phyloP scores from a whole-genome alignment of 2,113 vertebrate species.

The Anhinga rufa region DNA sequence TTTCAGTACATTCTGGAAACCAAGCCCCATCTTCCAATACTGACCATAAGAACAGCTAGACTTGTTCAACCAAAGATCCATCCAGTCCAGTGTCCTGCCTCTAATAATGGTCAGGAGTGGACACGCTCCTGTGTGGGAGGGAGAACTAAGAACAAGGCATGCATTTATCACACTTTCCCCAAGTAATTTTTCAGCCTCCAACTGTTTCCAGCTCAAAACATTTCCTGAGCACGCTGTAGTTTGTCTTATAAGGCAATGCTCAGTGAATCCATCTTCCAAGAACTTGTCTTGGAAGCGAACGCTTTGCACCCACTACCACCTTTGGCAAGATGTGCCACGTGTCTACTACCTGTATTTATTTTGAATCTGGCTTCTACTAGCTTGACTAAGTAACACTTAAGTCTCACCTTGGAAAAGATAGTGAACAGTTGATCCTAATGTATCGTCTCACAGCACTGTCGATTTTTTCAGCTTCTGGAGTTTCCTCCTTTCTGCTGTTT shows the following conservation, averaged over 20 bases:
- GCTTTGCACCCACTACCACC: neutral
- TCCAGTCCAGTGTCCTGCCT: neutral
- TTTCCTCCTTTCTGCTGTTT: neutral
- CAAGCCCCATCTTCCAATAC: neutral
- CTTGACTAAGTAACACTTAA: neutral
- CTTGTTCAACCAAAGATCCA: neutral
- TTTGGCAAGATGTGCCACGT: neutral
- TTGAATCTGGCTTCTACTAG: neutral
- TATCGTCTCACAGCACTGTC: neutral
- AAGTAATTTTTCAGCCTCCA: neutral
- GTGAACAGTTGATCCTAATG: neutral
- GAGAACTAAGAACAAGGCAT: neutral
- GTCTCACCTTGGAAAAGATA: neutral
- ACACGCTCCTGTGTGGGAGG: accelerated
- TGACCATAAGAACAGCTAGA: neutral
- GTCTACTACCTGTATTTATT: neutral
- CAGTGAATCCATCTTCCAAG: neutral
- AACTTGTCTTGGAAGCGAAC: neutral
- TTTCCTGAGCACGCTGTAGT: neutral
- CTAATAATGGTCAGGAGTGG: neutral
- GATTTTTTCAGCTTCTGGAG: neutral
- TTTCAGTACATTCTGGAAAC: neutral
- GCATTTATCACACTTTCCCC: neutral
- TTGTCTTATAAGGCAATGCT: neutral
- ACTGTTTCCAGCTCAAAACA: neutral